Percentiles rank a stretch among this genome's conserved stretches.
Conservation (phyloP, 2,797 vertebrate genomes). For the Diceros bicornis region DNA sequence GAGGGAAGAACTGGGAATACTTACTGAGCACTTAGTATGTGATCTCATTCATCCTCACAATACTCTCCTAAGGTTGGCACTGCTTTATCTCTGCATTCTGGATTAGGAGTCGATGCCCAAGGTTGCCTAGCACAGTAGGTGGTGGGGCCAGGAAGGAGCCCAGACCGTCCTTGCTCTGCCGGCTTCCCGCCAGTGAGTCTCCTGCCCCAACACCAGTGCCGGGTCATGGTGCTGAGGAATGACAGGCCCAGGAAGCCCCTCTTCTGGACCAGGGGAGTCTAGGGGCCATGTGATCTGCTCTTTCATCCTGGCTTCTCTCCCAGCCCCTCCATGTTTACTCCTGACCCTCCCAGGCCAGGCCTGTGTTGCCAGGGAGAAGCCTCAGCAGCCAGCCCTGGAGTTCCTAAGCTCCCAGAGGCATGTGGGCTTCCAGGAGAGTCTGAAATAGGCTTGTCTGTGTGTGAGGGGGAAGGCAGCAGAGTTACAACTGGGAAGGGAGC, state of each 20-base stretch:
- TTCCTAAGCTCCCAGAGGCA: slow-evolving; percentile 86
- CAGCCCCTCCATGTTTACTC: neutral
- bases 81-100: neutral
- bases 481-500: slow-evolving; percentile 72
- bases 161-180: neutral
- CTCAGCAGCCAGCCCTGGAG: slow-evolving; percentile 50
- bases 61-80: neutral
- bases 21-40: neutral
- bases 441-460: slow-evolving; percentile 88
- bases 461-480: slow-evolving; percentile 81
- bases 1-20: neutral
- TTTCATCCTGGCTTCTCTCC: slow-evolving; percentile 66
- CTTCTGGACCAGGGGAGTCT: neutral
- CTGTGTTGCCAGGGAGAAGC: slow-evolving; percentile 81
- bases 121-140: neutral
- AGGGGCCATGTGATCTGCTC: neutral
- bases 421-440: slow-evolving; percentile 88
- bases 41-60: neutral
- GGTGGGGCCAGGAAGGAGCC: neutral
- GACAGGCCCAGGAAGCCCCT: neutral
- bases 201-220: neutral
- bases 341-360: slow-evolving; percentile 77
- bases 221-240: neutral
- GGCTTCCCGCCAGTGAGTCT: neutral
- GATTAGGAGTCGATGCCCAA: neutral